Evolutionary conservation across 2,888 invertebrate species (phyloP), one percentile per base, ranked within the genome.

Genomic region (Papilio gigon): DNA sequence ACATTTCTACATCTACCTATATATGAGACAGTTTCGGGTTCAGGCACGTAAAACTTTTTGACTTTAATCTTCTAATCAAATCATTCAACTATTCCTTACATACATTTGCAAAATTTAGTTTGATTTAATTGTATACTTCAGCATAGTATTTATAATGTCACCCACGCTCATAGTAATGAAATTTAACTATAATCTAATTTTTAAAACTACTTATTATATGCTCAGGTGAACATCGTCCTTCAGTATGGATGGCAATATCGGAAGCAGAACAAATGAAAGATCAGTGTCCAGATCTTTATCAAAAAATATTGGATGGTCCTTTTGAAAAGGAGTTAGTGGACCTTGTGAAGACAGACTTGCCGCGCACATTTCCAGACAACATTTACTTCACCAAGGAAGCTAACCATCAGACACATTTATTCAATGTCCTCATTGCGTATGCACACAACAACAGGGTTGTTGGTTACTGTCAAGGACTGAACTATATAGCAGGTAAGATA

Each of bases 391-490:
- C 95, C 71, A 95, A 95, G 73, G 94, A 94, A 67, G 95, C 95
- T 66, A 94, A 94, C 72, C 94, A 96, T 74, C 95, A 95, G 74
- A 93, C 94, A 71, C 95, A 97, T 77, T 90, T 98, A 61, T 97
- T 95, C 78, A 96, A 97, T 86, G 95, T 98, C 78, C 93, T 98
- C 71, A 94, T 96, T 76, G 97, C 98, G 2, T 97, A 97, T 87
- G 98, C 97, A 66, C 96, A 97, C 82, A 96, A 96, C 80, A 98
- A 98, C 87, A 94, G 94, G 77, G 94, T 94, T 68, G 95, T 98
- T 77, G 98, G 98, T 35, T 98, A 98, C 85, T 98, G 98, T 81
- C 98, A 98, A 94, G 98, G 98, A 62, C 90, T 98, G 72, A 98
- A 98, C 90, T 98, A 98, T 84, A 96, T 98, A 78, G 97, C 97